Evolutionary conservation across 1,140 invertebrate species (phyloP).

Genomic region (Drosophila oshimai): DNA sequence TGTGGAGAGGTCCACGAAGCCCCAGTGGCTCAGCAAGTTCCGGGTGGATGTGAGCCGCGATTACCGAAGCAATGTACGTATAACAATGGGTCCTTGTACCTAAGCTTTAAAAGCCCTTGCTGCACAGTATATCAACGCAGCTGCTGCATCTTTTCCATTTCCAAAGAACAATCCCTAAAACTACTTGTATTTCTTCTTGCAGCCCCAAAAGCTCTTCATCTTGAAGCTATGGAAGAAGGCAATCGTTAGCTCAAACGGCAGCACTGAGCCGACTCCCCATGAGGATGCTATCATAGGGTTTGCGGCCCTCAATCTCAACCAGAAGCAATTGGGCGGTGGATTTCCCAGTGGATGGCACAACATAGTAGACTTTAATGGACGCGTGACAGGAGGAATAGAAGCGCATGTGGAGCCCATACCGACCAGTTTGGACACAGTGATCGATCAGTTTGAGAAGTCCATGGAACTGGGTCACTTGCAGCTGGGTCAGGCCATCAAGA

Average conservation of each 20-base stretch:
- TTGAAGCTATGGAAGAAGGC: constrained; percentile 86
- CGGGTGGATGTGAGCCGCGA: constrained; percentile 84
- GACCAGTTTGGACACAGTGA: constrained; percentile 51
- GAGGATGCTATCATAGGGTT: constrained; percentile 85
- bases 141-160: no score
- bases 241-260: constrained; percentile 43
- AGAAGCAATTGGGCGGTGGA: constrained; percentile 83
- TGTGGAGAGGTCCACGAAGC: constrained; percentile 83
- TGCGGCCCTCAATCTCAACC: constrained; percentile 85
- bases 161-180: no score
- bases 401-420: constrained; percentile 72
- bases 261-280: constrained; percentile 83
- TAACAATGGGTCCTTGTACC: no score
- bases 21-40: constrained; percentile 85
- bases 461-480: constrained; percentile 64
- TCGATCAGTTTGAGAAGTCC: constrained; percentile 64
- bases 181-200: constrained; percentile 19
- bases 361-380: constrained; percentile 85
- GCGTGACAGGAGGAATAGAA: constrained; percentile 86
- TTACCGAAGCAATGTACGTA: constrained; percentile 84
- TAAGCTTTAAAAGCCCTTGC: neutral
- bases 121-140: no score
- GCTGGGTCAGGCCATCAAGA: constrained; percentile 83
- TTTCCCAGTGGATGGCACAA: constrained; percentile 86
- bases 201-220: constrained; percentile 85